Percentiles rank a stretch among this genome's conserved stretches.
These are phyloP conservation scores for Bimastos eiseni DNA, from an alignment of 2,888 invertebrate genomes.

Conservation along the genomic window DNA sequence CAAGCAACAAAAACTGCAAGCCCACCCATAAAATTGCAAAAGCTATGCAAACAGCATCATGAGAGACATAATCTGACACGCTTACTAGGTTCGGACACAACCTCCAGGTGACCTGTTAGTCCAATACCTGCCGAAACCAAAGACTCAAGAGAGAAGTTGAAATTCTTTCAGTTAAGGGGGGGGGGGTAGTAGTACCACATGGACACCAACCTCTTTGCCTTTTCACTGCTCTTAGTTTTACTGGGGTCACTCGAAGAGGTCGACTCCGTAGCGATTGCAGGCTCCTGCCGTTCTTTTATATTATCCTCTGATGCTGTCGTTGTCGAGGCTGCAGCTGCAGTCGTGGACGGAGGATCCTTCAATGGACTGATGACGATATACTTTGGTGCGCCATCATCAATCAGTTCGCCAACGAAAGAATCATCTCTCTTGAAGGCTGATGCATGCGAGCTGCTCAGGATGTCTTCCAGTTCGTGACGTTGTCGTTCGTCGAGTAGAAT, in stretches of 20 bases:
- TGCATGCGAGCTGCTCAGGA: constrained; percentile 14
- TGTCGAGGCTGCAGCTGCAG: neutral
- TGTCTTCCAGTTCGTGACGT: neutral
- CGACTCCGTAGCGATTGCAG: neutral
- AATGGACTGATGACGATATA: neutral
- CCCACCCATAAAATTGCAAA: neutral
- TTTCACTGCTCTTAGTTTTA: constrained; percentile 16
- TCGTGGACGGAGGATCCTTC: neutral
- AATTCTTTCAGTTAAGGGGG: constrained; percentile 9
- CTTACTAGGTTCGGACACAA: neutral
- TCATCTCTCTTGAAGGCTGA: neutral
- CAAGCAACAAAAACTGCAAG: constrained; percentile 2
- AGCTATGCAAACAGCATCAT: neutral
- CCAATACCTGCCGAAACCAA: neutral
- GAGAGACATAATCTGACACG: constrained; percentile 5
- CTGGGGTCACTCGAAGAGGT: neutral
- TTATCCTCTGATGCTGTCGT: neutral
- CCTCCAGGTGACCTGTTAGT: neutral
- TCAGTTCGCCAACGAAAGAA: neutral
- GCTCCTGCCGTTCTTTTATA: constrained; percentile 3
- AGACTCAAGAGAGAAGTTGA: constrained; percentile 3
- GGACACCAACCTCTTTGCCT: constrained; percentile 49
- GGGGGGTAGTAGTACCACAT: constrained; percentile 29
- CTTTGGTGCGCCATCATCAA: constrained; percentile 14
- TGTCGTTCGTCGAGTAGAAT: neutral